phyloP scores from a whole-genome alignment of 2,113 vertebrate species.

The Odobenus rosmarus region DNA sequence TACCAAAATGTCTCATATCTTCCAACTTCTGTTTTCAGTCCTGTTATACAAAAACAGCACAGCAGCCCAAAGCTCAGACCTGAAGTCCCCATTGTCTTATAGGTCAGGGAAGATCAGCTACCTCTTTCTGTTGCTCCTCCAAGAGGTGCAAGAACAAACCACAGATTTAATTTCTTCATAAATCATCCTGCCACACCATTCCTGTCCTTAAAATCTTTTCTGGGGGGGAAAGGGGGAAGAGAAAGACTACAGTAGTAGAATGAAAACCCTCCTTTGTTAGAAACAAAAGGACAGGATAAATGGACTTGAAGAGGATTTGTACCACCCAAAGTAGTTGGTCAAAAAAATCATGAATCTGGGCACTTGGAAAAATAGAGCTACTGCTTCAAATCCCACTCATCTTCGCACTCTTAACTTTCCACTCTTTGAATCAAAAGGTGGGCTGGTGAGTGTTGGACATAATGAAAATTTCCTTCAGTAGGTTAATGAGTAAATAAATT shows the following conservation, averaged over 20 bases:
- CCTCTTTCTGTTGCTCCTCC: background rate
- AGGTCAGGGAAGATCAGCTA: background rate
- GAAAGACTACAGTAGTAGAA: background rate
- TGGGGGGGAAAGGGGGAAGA: background rate
- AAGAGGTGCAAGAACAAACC: conserved; percentile 26
- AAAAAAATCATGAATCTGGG: background rate
- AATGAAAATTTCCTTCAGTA: background rate
- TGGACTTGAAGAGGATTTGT: background rate
- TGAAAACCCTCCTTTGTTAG: background rate
- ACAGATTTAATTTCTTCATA: conserved; percentile 21
- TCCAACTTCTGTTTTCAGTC: conserved; percentile 24
- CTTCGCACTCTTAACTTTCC: background rate
- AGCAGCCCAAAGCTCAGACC: background rate
- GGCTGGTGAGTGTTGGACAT: background rate
- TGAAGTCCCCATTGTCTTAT: background rate
- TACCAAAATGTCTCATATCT: conserved; percentile 18
- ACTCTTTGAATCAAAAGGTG: conserved; percentile 34
- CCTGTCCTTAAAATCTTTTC: conserved; percentile 36
- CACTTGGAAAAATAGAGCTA: conserved; percentile 12
- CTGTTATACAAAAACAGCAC: background rate
- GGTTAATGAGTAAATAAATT: background rate
- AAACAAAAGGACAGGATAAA: conserved; percentile 7
- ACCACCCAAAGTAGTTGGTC: background rate
- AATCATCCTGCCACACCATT: background rate
- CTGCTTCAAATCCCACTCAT: conserved; percentile 28